Percentiles rank a stretch among this genome's conserved stretches.
phyloP scores from a whole-genome alignment of 2,888 invertebrate genomes.

The Drosophila incognita region DNA sequence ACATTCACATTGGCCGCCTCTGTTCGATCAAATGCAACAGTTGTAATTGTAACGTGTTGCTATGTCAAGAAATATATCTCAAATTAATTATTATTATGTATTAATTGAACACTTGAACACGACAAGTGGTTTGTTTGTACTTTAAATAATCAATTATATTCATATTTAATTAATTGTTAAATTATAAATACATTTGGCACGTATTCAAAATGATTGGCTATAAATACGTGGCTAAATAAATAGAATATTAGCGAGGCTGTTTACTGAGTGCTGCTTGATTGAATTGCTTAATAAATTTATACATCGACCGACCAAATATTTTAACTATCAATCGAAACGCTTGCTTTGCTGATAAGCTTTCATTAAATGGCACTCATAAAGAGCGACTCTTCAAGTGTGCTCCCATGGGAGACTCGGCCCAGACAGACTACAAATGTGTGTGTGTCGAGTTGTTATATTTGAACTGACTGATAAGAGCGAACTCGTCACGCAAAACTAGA shows the following conservation, averaged over 20 bases:
- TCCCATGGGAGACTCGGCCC: constrained; percentile 10
- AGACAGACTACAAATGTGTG: constrained; percentile 14
- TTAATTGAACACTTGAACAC: neutral
- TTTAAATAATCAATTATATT: constrained; percentile 13
- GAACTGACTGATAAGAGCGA: constrained; percentile 20
- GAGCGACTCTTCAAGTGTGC: neutral
- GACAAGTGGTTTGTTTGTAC: neutral
- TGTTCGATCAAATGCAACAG: neutral
- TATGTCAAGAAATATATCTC: constrained; percentile 13
- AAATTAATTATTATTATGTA: neutral
- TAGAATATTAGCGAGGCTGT: constrained; percentile 1
- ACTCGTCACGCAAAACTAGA: neutral
- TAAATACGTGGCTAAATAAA: constrained; percentile 27
- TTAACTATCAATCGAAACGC: constrained; percentile 29
- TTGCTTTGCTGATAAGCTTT: constrained; percentile 21
- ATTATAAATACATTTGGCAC: constrained; percentile 20
- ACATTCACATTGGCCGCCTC: neutral
- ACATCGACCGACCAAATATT: constrained; percentile 14
- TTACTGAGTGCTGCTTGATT: constrained; percentile 1
- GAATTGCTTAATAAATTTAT: constrained; percentile 23
- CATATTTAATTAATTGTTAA: constrained; percentile 13
- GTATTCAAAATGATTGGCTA: constrained; percentile 32
- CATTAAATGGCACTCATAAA: constrained; percentile 21
- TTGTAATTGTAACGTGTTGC: constrained; percentile 29
- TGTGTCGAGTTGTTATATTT: neutral